A percentile compares a stretch with the other conserved stretches of the same genome.
Evolutionary conservation across 2,113 vertebrate species (phyloP).

Genomic region (Aphelocoma coerulescens): DNA sequence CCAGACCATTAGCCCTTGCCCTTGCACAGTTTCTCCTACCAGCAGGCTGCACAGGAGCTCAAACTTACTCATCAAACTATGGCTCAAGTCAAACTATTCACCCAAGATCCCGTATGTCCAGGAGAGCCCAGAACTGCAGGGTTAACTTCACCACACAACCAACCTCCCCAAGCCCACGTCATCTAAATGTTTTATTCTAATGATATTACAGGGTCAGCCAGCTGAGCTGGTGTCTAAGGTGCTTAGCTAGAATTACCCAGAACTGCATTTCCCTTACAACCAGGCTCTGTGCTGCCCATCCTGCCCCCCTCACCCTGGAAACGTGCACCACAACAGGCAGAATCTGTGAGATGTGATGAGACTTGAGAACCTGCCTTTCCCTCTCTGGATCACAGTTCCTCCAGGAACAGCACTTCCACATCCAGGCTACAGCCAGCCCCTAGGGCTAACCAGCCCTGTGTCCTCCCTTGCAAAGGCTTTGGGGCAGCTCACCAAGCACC

Average conservation of each 20-base stretch:
- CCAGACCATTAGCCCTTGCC: neutral
- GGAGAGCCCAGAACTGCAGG: neutral
- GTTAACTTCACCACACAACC: neutral
- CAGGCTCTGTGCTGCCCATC: neutral
- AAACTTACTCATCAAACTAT: neutral
- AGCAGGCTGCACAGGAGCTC: neutral
- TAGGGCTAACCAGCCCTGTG: neutral
- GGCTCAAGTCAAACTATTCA: neutral
- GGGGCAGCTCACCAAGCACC: neutral
- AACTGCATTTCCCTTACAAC: neutral
- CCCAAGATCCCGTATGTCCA: neutral
- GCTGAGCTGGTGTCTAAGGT: slow-evolving; percentile 7
- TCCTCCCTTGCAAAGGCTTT: neutral
- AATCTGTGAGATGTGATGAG: neutral
- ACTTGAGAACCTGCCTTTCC: neutral
- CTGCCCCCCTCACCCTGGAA: neutral
- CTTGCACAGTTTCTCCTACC: neutral
- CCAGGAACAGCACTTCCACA: neutral
- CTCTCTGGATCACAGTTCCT: neutral
- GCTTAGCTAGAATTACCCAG: slow-evolving; percentile 37
- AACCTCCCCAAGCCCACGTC: neutral
- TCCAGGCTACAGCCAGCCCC: neutral
- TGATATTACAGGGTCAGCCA: neutral
- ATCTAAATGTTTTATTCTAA: slow-evolving; percentile 45
- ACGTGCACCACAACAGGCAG: neutral